Evolutionary conservation across 1,140 invertebrate species (phyloP), one percentile per base, ranked within the genome.

Genomic region (Armadillidium nasatum): DNA sequence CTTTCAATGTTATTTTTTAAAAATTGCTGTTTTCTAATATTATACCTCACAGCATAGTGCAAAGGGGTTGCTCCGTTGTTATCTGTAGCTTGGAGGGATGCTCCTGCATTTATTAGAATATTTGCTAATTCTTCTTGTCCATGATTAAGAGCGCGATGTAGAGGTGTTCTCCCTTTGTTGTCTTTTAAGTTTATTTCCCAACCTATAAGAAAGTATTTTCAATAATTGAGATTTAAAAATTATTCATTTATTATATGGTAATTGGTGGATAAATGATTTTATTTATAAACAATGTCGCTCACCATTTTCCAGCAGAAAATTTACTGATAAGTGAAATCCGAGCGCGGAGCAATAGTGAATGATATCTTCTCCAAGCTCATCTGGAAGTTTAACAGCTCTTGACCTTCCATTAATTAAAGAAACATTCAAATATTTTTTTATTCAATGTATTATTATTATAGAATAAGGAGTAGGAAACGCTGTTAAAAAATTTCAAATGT

Each of bases 31-130:
- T 33, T 33, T 33, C 33, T 3, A 3, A 1, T 33, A 33, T 60
- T 7, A 3, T 60, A 68, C 45, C 79, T 76, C 22, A 80, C 79
- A 50, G 77, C 79, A 72, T 80, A 78, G 75, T 80, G 79, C 0
- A 80, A 54, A 54, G 79, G 79, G 10, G 79, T 80, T 11, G 79
- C 79, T 0, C 79, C 79, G n/a, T 46, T 76, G n/a, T 73, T 76
- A 74, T 80, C 79, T 6, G 72, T 46, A 43, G 15, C 43, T 3
- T 23, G 9, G n/a, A 74, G 44, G 54, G 44, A 76, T 50, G 45
- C 71, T 44, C 76, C 79, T 50, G n/a, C 72, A 7, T 60, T 71
- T 22, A 80, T 69, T 45, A 80, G 76, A 19, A 72, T 54, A 7
- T 50, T 50, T 7, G 75, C 79, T 54, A 78, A 22, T 13, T 19